phyloP scores from a whole-genome alignment of 2,888 invertebrate species.

The Steinernema scapterisci region DNA sequence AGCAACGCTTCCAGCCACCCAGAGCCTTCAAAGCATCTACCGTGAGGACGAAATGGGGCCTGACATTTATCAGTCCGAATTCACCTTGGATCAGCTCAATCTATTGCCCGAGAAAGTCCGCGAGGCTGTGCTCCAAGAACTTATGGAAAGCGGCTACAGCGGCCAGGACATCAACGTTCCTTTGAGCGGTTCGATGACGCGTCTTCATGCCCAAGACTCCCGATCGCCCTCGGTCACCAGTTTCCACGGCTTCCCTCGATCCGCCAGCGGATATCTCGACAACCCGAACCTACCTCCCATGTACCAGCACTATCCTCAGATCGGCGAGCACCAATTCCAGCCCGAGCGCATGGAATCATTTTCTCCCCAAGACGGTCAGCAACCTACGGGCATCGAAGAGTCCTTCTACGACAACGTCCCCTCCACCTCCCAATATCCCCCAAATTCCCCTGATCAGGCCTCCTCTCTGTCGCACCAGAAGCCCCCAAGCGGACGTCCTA shows the following conservation, averaged over 20 bases:
- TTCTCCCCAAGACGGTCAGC: not conserved
- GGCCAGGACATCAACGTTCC: slow-evolving; percentile 36
- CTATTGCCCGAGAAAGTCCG: slow-evolving; percentile 43
- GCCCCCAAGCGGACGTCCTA: not conserved
- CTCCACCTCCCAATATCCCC: not conserved
- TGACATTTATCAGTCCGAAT: slow-evolving; percentile 39
- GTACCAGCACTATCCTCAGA: not conserved
- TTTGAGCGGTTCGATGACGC: slow-evolving; percentile 50
- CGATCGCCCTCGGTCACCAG: slow-evolving; percentile 35
- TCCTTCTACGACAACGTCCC: slow-evolving; percentile 36
- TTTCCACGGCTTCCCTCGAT: slow-evolving; percentile 46
- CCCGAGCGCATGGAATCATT: not conserved
- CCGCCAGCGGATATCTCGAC: slow-evolving; percentile 57
- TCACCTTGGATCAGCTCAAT: slow-evolving; percentile 42
- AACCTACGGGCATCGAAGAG: not conserved
- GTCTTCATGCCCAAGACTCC: slow-evolving; percentile 47
- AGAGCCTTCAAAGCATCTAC: slow-evolving; percentile 22
- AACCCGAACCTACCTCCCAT: slow-evolving; percentile 30
- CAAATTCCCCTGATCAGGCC: not conserved
- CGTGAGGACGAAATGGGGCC: slow-evolving; percentile 29
- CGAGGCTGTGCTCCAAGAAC: slow-evolving; percentile 43
- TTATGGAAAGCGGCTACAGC: slow-evolving; percentile 35
- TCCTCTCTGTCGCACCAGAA: not conserved
- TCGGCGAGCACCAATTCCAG: not conserved
- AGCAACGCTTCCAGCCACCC: not conserved